Base-by-base conservation (phyloP, 2,113 vertebrate species). In the Phylloscopus whistleri region DNA sequence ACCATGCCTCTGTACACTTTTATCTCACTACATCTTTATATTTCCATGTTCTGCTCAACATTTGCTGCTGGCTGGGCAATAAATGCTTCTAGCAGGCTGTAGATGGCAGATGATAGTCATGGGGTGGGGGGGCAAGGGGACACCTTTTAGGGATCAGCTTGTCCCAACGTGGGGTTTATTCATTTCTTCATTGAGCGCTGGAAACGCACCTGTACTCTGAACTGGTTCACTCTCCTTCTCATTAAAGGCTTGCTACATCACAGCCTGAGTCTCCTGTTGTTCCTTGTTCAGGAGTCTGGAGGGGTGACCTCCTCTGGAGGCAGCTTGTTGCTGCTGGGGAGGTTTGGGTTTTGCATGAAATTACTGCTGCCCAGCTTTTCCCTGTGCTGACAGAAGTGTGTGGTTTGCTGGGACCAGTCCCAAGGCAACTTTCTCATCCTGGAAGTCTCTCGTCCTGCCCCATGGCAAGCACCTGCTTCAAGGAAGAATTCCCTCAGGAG, bases 201-300 rank as follows among this genome's bases (percentile, higher is more conserved):
- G 80, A 90, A 90, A 77, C 6, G 4, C 85, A 70, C 46, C 80
- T n/a, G 19, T 88, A 35, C 51, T 88, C 89, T 90, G 72, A 80
- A 52, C 39, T 90, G 43, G 33, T 90, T 90, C 75, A 24, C 64
- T 82, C 49, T 95, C 24, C 24, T 73, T 68, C 70, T 83, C 56
- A 97, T 97, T 97, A 97, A 97, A 97, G 80, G 48, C 52, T 72
- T 94, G 73, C 83, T 89, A 86, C 48, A 81, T 95, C 79, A 94
- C 23, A 81, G 51, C n/a, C 60, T 13, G 68, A 89, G 68, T 94
- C 80, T 89, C 48, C 27, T 92, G 83, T 46, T 81, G 17, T 88
- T 94, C 30, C 33, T 90, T 84, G 35, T 70, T 80, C 23, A 21
- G 48, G 24, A 41, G 49, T 56, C 63, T 16, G 39, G 24, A 80